Evolutionary conservation across 2,888 invertebrate species (phyloP).

Genomic region (Rotaria macrura): DNA sequence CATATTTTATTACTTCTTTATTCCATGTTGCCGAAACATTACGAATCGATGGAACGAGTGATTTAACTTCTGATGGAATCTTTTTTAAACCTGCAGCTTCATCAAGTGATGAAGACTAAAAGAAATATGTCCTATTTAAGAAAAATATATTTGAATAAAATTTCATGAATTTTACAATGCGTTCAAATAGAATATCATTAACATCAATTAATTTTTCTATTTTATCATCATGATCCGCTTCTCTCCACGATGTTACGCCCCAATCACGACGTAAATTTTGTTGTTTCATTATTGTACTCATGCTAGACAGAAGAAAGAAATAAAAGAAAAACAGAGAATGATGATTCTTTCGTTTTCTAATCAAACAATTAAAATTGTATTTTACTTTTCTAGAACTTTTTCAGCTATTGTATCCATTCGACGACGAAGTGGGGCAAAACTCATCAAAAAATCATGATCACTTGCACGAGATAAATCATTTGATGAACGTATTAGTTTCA

Average conservation of each 20-base stretch:
- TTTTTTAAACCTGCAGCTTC: constrained; percentile 31
- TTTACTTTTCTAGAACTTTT: neutral
- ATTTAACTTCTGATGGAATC: neutral
- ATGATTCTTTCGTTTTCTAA: too few species aligned
- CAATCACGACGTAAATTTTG: neutral
- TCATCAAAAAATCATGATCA: constrained; percentile 20
- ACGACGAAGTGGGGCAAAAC: neutral
- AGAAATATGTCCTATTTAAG: neutral
- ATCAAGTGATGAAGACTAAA: constrained; percentile 18
- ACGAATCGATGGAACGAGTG: constrained; percentile 16
- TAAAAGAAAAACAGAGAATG: too few species aligned
- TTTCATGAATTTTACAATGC: constrained; percentile 19
- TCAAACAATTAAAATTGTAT: neutral
- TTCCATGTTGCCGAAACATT: constrained; percentile 32
- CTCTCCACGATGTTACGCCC: neutral
- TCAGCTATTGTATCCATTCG: constrained; percentile 16
- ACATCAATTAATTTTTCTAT: constrained; percentile 31
- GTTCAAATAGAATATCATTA: constrained; percentile 30
- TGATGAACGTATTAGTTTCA: constrained; percentile 5
- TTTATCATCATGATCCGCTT: constrained; percentile 32
- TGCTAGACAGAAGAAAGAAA: neutral
- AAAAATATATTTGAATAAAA: neutral
- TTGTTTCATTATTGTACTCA: neutral
- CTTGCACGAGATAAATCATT: constrained; percentile 4
- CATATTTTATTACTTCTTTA: neutral